phyloP scores from a whole-genome alignment of 2,113 vertebrate species.

The Hippocampus comes region DNA sequence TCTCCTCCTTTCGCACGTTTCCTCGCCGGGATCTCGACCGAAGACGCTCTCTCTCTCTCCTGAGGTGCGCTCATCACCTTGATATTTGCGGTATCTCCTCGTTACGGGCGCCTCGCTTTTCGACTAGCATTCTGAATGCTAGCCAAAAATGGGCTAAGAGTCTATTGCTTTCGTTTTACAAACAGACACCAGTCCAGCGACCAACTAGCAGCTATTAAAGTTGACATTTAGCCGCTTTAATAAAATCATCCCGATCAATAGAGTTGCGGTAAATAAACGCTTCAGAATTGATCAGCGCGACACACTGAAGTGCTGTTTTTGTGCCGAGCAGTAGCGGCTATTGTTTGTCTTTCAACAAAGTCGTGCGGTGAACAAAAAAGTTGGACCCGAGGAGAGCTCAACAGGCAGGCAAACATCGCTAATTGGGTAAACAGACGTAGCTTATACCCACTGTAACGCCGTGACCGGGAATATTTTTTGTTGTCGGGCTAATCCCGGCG shows the following conservation, averaged over 20 bases:
- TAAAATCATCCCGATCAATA: slow-evolving; percentile 54
- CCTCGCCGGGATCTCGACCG: slow-evolving; percentile 47
- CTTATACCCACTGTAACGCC: slow-evolving; percentile 6
- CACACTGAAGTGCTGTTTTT: neutral
- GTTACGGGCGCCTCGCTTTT: neutral
- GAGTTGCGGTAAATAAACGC: slow-evolving; percentile 44
- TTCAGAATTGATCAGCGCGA: slow-evolving; percentile 22
- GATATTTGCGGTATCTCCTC: neutral
- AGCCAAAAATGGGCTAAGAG: neutral
- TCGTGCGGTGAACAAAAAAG: neutral
- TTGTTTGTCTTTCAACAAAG: neutral
- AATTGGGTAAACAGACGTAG: slow-evolving; percentile 19
- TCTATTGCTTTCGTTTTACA: neutral
- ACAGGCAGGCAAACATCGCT: slow-evolving; percentile 19
- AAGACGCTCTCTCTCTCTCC: slow-evolving; percentile 35
- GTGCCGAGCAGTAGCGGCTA: neutral
- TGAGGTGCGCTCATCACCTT: slow-evolving; percentile 5
- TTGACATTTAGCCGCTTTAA: slow-evolving; percentile 49
- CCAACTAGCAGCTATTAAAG: slow-evolving; percentile 24
- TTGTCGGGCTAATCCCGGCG: slow-evolving; percentile 27
- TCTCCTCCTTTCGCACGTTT: slow-evolving; percentile 54
- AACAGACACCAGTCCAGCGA: neutral
- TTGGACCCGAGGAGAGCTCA: slow-evolving; percentile 9
- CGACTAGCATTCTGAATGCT: neutral
- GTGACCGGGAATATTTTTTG: slow-evolving; percentile 19